phyloP scores from a whole-genome alignment of 2,888 invertebrate species.

The Melanostoma scalare region DNA sequence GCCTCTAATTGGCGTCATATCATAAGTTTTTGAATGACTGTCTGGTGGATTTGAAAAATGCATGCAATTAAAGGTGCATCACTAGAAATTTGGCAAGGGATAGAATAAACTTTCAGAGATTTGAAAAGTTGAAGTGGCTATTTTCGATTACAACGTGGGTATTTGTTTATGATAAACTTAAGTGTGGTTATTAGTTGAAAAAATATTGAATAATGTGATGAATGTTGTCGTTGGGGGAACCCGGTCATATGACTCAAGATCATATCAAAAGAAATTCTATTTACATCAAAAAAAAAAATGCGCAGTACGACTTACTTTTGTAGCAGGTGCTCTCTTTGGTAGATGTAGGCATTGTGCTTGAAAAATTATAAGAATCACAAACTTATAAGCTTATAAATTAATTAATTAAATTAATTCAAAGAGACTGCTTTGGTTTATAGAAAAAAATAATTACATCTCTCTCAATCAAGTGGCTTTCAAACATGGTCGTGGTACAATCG shows the following conservation, averaged over 20 bases:
- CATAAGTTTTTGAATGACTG: constrained; percentile 23
- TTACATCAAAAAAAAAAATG: too few relatives aligned
- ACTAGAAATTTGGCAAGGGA: constrained; percentile 39
- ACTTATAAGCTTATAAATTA: too few relatives aligned
- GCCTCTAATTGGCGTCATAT: constrained; percentile 55
- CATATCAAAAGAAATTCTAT: too few relatives aligned
- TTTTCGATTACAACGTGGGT: constrained; percentile 7
- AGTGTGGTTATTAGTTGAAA: not conserved
- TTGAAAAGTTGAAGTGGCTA: not conserved
- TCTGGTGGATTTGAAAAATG: constrained; percentile 33
- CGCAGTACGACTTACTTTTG: not conserved
- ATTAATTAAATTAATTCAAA: too few relatives aligned
- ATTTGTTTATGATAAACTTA: not conserved
- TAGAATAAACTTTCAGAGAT: constrained; percentile 15
- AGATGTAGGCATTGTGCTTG: too few relatives aligned
- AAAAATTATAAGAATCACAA: too few relatives aligned
- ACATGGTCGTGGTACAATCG: too few relatives aligned
- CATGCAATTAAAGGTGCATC: constrained; percentile 49
- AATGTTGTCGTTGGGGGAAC: constrained; percentile 5
- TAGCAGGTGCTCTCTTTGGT: too few relatives aligned
- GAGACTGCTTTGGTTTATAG: too few relatives aligned
- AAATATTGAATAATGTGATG: not conserved
- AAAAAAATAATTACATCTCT: too few relatives aligned
- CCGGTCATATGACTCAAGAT: constrained; percentile 34
- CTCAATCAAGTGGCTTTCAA: too few relatives aligned